Evolutionary conservation across 2,888 invertebrate genomes (phyloP), one percentile per base, ranked within the genome.

Genomic region (Lithodes maja): DNA sequence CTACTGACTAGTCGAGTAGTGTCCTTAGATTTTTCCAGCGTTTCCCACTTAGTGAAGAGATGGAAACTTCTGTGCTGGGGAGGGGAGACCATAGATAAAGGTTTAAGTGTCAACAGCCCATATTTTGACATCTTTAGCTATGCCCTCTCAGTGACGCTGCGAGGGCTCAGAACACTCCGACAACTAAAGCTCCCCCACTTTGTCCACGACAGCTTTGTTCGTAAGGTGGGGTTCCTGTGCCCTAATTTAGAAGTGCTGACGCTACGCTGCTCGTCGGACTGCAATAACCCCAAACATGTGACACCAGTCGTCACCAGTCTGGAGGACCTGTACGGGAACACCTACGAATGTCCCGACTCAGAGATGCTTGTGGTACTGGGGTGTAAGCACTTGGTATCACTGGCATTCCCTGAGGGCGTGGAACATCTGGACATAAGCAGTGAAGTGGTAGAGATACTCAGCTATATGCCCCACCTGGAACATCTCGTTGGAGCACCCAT

Each of bases 131-230:
- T 89, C 9, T 89, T 89, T 81, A 80, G 88, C n/a, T 89, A 85
- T 77, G 79, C 88, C 5, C 54, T 89, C 1, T 81, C 81, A 17
- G 52, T 74, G 52, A 55, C 55, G 2, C 50, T 89, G 49, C 69
- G 69, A 53, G 88, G 88, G 12, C 61, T 89, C 12, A 85, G 74
- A 81, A 89, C 88, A 75, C 75, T 89, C 2, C 85, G 75, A 53
- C 78, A 80, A n/a, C 80, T 89, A 3, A 89, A 89, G 15, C 49
- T 89, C 61, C 88, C 88, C 2, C 88, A 89, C 54, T 89, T 85
- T 89, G 88, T 89, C n/a, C 85, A 89, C 71, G 81, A 89, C 68
- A 89, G 85, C 74, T 89, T 89, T 89, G 88, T 89, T 5, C 84
- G 85, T 17, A 89, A 89, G 61, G 53, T 89, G 9, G 85, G 85